phyloP scores from a whole-genome alignment of 2,113 vertebrate species.

The Equus przewalskii region DNA sequence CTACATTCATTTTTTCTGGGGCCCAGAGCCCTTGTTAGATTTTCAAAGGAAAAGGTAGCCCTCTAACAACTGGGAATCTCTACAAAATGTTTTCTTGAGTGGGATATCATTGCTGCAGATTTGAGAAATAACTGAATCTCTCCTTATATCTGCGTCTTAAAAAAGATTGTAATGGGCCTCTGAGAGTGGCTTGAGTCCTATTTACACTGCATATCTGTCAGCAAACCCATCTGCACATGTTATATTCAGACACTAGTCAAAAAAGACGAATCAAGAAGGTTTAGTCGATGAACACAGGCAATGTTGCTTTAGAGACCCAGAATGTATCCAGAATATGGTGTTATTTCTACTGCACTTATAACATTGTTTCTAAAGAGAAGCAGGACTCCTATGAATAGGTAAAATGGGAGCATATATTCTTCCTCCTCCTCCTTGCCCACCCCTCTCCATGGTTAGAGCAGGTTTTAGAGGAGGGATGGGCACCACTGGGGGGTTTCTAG shows the following conservation, averaged over 20 bases:
- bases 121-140: not conserved
- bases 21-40: not conserved
- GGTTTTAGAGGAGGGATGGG: not conserved
- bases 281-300: not conserved
- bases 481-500: not conserved
- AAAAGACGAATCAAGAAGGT: too few relatives aligned
- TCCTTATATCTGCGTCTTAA: not conserved
- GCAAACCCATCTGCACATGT: rapidly evolving
- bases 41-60: not conserved
- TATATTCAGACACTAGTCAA: not conserved
- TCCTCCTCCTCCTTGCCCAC: not conserved
- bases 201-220: not conserved
- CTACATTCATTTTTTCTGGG: not conserved
- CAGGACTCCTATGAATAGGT: not conserved
- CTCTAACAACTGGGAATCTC: not conserved
- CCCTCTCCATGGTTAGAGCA: too few relatives aligned
- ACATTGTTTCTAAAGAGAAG: not conserved
- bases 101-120: not conserved
- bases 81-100: not conserved
- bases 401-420: not conserved
- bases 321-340: rapidly evolving
- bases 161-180: not conserved
- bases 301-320: not conserved
- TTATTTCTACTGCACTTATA: not conserved
- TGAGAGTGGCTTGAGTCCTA: not conserved